Percentiles rank a stretch among this genome's conserved stretches.
Conservation (phyloP, 2,888 invertebrate species). For the Lasioglossum leucozonium region DNA sequence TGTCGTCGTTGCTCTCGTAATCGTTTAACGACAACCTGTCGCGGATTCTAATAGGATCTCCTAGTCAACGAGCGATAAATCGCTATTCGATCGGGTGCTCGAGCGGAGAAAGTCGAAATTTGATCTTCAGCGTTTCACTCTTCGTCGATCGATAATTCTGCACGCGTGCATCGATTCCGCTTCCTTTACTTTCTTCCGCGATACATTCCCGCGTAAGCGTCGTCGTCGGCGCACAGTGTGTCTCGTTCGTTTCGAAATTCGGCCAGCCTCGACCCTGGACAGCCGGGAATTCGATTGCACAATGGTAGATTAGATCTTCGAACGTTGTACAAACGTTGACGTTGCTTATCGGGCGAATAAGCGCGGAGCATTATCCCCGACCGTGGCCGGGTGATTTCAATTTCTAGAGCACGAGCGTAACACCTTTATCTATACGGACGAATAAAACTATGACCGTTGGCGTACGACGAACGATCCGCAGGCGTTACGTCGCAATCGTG, state of each 20-base stretch:
- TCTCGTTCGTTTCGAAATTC: not conserved
- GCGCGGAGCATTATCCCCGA: not conserved
- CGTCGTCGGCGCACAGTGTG: not conserved
- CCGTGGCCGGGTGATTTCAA: not conserved
- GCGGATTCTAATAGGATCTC: not conserved
- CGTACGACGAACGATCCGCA: not conserved
- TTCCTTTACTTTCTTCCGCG: not conserved
- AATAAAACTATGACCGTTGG: not conserved
- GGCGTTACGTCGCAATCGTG: not conserved
- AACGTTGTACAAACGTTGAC: not conserved
- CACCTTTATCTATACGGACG: not conserved
- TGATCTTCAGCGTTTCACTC: conserved; percentile 35
- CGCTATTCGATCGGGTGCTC: conserved; percentile 9
- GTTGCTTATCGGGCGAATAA: conserved; percentile 1
- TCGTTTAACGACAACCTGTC: not conserved
- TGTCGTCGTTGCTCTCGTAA: not conserved
- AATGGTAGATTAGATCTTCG: not conserved
- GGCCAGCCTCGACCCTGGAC: not conserved
- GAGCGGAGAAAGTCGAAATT: conserved; percentile 39
- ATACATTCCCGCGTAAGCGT: not conserved
- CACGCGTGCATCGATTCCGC: not conserved
- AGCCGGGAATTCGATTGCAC: not conserved
- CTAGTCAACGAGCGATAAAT: not conserved
- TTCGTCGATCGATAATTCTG: conserved; percentile 10
- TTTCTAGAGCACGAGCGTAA: not conserved